A percentile compares a stretch with the other conserved stretches of the same genome.
Conservation (phyloP, 92 coral and sea anemone genomes). For the Micromussa lordhowensis region DNA sequence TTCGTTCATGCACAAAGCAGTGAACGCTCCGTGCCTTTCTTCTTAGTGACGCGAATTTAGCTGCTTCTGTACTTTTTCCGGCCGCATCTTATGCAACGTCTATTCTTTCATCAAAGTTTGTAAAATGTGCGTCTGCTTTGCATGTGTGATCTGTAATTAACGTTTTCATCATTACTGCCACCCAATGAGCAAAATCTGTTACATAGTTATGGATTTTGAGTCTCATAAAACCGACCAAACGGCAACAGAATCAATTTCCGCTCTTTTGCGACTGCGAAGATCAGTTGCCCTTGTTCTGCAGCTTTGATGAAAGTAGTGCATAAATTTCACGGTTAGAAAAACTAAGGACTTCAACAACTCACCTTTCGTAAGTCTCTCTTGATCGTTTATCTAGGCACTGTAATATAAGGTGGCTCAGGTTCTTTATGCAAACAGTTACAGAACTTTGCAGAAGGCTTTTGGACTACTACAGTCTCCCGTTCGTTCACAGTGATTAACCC, state of each 20-base stretch:
- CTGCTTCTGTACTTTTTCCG: neutral
- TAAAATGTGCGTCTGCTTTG: neutral
- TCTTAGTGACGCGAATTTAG: neutral
- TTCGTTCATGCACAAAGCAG: neutral
- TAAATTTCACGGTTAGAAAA: neutral
- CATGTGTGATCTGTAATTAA: neutral
- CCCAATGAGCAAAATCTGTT: neutral
- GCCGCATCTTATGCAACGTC: neutral
- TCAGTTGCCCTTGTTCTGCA: neutral
- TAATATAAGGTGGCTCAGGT: neutral
- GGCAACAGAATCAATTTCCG: neutral
- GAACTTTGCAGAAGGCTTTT: neutral
- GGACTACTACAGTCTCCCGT: neutral
- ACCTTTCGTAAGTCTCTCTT: neutral
- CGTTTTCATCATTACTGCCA: neutral
- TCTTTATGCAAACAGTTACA: neutral
- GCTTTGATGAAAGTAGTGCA: neutral
- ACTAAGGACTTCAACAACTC: neutral
- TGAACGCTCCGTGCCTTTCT: neutral
- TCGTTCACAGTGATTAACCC: constrained; percentile 10
- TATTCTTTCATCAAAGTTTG: neutral
- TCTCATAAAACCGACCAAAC: neutral
- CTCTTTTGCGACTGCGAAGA: neutral
- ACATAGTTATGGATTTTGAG: neutral
- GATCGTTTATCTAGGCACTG: neutral